These are phyloP conservation scores for Steromphala cineraria DNA, from an alignment of 2,888 invertebrate genomes.

Conservation along the genomic window DNA sequence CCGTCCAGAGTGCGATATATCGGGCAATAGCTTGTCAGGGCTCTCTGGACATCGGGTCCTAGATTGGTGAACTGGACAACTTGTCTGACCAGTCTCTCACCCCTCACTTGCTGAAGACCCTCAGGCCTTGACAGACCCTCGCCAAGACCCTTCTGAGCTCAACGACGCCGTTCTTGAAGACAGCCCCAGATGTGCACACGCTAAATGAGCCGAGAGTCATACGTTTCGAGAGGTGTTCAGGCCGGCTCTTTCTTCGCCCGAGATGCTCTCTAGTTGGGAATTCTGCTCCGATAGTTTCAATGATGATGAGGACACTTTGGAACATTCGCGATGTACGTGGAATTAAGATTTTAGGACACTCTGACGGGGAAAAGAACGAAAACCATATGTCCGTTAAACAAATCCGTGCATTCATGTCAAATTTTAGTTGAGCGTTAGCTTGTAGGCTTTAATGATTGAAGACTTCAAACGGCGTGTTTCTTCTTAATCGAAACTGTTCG, in stretches of 20 bases:
- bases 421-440: neutral
- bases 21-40: neutral
- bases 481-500: too few relatives aligned
- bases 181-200: neutral
- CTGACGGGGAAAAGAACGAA: neutral
- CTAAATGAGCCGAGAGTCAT: neutral
- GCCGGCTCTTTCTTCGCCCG: neutral
- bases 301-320: neutral
- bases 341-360: conserved; percentile 7
- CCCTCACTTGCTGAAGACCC: neutral
- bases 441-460: neutral
- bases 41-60: neutral
- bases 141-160: neutral
- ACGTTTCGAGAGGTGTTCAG: neutral
- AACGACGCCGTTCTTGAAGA: neutral
- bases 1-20: neutral
- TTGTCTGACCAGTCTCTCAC: neutral
- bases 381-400: neutral
- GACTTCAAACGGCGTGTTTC: too few relatives aligned
- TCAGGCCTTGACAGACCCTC: neutral
- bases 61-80: neutral
- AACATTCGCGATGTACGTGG: neutral
- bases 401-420: neutral
- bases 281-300: neutral
- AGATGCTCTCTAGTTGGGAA: neutral